phyloP scores from a whole-genome alignment of 1,140 invertebrate species.

The Lysiphlebus fabarum region DNA sequence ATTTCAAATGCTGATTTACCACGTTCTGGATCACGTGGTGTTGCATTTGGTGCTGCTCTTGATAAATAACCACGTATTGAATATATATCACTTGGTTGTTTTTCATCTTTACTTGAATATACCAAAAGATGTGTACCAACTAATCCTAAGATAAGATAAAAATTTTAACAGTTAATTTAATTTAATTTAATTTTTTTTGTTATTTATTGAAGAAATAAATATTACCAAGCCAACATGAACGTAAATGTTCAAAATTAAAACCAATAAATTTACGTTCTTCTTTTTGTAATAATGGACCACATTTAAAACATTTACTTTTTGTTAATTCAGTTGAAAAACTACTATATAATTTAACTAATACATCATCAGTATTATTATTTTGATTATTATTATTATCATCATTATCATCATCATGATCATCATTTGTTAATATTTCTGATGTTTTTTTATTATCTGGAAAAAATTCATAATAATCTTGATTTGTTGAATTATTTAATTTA shows the following conservation, averaged over 20 bases:
- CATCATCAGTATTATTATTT: not conserved
- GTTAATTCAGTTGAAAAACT: constrained; percentile 36
- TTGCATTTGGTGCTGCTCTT: constrained; percentile 34
- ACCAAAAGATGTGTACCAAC: constrained; percentile 43
- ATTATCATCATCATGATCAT: constrained; percentile 12
- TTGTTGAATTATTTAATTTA: not conserved
- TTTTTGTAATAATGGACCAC: constrained; percentile 35
- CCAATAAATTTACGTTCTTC: constrained; percentile 34
- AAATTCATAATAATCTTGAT: constrained; percentile 41
- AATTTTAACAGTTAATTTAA: not conserved
- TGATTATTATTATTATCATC: too few relatives aligned
- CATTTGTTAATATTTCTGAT: not conserved
- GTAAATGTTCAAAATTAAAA: constrained; percentile 30
- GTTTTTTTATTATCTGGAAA: constrained; percentile 21
- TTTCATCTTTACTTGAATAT: constrained; percentile 41
- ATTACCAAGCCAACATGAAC: constrained; percentile 42
- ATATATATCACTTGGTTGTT: constrained; percentile 34
- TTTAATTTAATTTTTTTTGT: not conserved
- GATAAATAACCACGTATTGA: constrained; percentile 42
- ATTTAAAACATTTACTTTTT: constrained; percentile 34
- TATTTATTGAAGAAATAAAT: not conserved
- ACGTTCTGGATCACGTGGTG: constrained; percentile 36
- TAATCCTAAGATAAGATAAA: constrained; percentile 27
- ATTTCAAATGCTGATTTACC: constrained; percentile 47
- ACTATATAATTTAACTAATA: constrained; percentile 32